These are phyloP conservation scores for Antitype chi DNA, from an alignment of 2,888 invertebrate genomes.

Conservation along the genomic window DNA sequence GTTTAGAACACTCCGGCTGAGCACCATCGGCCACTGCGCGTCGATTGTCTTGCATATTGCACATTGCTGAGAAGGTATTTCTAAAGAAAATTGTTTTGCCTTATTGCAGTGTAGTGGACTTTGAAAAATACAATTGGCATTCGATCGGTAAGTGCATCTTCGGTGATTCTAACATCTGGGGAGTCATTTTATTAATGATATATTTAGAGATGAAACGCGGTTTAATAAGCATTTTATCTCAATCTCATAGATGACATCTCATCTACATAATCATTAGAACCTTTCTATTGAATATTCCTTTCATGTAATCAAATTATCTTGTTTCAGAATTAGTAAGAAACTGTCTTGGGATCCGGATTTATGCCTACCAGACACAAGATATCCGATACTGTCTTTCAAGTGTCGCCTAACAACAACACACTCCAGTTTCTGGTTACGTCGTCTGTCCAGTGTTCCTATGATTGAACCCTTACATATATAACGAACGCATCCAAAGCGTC, in stretches of 20 bases:
- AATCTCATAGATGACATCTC: not conserved
- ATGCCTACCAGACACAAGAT: conserved; percentile 3
- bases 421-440: conserved; percentile 48
- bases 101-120: conserved; percentile 11
- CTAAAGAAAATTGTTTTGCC: conserved; percentile 44
- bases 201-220: not conserved
- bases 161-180: not conserved
- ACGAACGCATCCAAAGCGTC: conserved; percentile 65
- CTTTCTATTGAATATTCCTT: not conserved
- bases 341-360: not conserved
- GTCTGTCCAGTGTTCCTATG: conserved; percentile 46
- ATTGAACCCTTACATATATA: conserved; percentile 50
- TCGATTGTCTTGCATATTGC: conserved; percentile 57
- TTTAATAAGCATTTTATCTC: not conserved
- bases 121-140: conserved; percentile 33
- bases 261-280: not conserved
- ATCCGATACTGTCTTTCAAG: conserved; percentile 22
- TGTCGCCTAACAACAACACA: conserved; percentile 51
- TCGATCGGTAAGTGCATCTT: not conserved
- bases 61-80: conserved; percentile 47
- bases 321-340: not conserved
- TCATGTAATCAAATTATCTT: not conserved
- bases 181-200: not conserved
- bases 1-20: conserved; percentile 61
- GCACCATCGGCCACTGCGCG: conserved; percentile 58